phyloP scores from a whole-genome alignment of 2,113 vertebrate species.

The Chlorocebus sabaeus region DNA sequence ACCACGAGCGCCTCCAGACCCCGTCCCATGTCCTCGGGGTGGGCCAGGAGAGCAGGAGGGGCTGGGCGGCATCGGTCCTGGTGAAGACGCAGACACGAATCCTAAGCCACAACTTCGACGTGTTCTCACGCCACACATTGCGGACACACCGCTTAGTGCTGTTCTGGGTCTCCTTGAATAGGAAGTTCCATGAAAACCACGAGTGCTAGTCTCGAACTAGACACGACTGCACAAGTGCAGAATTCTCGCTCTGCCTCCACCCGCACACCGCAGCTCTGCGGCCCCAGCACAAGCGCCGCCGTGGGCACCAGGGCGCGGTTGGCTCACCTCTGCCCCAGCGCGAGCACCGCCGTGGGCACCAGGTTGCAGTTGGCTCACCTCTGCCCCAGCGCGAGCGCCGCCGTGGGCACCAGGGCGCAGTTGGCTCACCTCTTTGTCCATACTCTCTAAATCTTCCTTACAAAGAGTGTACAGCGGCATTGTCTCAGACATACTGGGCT shows the following conservation, averaged over 20 bases:
- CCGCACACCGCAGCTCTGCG: no score
- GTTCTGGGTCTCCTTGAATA: background rate
- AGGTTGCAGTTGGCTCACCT: slow-evolving; percentile 85
- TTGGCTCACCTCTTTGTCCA: slow-evolving; percentile 96
- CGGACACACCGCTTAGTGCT: background rate
- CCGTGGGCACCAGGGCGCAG: no score
- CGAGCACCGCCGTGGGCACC: no score
- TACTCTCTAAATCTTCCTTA: slow-evolving; percentile 98
- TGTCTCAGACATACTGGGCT: slow-evolving; percentile 97
- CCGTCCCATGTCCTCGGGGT: background rate
- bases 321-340: slow-evolving; percentile 87
- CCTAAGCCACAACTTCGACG: no score
- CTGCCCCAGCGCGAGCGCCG: slow-evolving; percentile 55
- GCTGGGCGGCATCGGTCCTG: background rate
- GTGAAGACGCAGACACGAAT: no score
- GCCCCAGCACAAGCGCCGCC: no score
- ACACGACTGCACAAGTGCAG: fast-evolving
- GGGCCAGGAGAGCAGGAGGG: background rate
- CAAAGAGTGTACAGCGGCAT: slow-evolving; percentile 97
- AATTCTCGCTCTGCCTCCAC: background rate
- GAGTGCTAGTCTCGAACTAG: background rate
- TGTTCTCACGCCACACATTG: background rate
- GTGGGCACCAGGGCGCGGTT: background rate
- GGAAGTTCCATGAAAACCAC: background rate
- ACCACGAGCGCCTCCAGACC: background rate